These are phyloP conservation scores for Apodemus speciosus DNA, from an alignment of 2,113 vertebrate species.

Conservation along the genomic window DNA sequence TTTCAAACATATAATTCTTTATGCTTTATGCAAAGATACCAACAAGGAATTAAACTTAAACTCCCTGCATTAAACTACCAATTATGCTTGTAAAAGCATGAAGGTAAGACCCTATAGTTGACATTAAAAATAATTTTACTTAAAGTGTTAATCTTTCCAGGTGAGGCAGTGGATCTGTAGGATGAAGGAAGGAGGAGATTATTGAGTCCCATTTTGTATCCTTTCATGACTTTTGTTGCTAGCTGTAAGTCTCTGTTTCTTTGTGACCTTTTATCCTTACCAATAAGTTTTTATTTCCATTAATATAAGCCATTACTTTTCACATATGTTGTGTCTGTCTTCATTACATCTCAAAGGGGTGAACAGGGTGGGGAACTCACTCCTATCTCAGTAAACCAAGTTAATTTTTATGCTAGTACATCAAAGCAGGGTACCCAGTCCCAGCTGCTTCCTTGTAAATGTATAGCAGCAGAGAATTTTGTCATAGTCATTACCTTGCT, in stretches of 20 bases:
- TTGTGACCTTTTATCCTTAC: not conserved
- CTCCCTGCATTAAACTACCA: conserved; percentile 50
- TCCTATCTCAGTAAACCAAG: too few species aligned
- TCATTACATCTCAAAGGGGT: not conserved
- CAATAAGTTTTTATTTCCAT: not conserved
- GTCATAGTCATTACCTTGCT: not conserved
- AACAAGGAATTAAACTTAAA: conserved; percentile 53
- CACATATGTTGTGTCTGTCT: not conserved
- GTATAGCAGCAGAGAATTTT: not conserved
- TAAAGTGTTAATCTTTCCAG: not conserved
- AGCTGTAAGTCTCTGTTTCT: not conserved
- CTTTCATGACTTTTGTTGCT: not conserved
- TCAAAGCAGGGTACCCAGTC: not conserved
- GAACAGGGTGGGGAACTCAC: not conserved
- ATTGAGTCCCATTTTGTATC: not conserved
- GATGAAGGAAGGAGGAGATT: not conserved
- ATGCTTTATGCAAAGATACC: conserved; percentile 15
- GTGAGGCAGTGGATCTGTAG: too few species aligned
- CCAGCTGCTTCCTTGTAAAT: not conserved
- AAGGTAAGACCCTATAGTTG: not conserved
- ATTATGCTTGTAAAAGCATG: conserved; percentile 57
- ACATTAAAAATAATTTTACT: not conserved
- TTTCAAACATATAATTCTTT: conserved; percentile 22
- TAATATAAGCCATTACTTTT: not conserved
- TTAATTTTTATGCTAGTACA: not conserved